phyloP scores from a whole-genome alignment of 2,113 vertebrate species.

The Limnothrissa miodon region DNA sequence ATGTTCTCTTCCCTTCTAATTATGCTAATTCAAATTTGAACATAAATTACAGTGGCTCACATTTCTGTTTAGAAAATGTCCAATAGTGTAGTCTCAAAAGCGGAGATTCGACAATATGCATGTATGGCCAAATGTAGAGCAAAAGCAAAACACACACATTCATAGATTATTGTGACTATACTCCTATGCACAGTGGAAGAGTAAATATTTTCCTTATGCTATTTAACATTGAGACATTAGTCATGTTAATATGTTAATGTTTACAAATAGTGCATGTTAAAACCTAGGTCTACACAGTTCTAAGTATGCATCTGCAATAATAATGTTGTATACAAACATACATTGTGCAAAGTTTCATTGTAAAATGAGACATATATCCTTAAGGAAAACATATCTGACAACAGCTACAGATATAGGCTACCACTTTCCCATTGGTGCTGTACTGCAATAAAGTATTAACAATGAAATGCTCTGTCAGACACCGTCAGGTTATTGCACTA shows the following conservation, averaged over 20 bases:
- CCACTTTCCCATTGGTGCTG: constrained; percentile 26
- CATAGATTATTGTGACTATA: too few species aligned
- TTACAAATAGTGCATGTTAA: too few species aligned
- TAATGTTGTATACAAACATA: too few species aligned
- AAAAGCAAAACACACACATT: too few species aligned
- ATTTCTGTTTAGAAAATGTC: constrained; percentile 34
- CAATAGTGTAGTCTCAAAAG: constrained; percentile 19
- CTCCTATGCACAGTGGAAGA: too few species aligned
- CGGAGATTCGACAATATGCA: not conserved
- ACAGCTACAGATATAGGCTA: constrained; percentile 3
- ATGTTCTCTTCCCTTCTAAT: constrained; percentile 69
- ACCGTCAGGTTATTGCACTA: constrained; percentile 21
- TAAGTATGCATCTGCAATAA: too few species aligned
- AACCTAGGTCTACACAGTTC: too few species aligned
- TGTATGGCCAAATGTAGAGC: too few species aligned
- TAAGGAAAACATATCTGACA: constrained; percentile 33
- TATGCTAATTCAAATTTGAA: constrained; percentile 58
- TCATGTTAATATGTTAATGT: too few species aligned
- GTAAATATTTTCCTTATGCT: too few species aligned
- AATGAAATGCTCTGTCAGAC: constrained; percentile 21
- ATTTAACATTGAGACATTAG: too few species aligned
- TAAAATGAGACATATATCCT: constrained; percentile 23
- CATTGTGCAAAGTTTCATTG: too few species aligned
- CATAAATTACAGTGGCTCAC: constrained; percentile 52
- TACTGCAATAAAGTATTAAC: constrained; percentile 47